Evolutionary conservation across 2,888 invertebrate species (phyloP).

Genomic region (Philonicus albiceps): DNA sequence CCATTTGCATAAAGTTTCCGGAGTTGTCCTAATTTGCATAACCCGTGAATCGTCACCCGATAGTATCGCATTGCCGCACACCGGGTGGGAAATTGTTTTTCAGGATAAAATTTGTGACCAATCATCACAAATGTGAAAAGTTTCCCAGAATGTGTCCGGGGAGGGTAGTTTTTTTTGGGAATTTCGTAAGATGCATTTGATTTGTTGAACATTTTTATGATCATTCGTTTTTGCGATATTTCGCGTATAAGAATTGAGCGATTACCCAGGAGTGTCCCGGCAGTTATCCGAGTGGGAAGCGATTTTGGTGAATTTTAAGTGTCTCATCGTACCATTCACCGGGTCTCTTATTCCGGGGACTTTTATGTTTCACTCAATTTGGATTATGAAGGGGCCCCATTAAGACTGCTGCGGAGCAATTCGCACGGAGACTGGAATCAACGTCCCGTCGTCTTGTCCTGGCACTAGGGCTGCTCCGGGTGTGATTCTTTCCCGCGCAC

Average conservation of each 20-base stretch:
- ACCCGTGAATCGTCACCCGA: constrained; percentile 22
- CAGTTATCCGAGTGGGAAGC: not conserved
- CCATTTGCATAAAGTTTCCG: constrained; percentile 16
- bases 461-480: not conserved
- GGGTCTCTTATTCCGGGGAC: not conserved
- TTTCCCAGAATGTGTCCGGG: not conserved
- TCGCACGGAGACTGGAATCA: not conserved
- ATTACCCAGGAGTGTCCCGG: not conserved
- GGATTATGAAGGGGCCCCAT: constrained; percentile 32
- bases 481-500: constrained; percentile 42
- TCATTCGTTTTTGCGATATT: not conserved
- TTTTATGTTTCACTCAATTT: constrained; percentile 23
- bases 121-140: not conserved
- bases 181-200: not conserved
- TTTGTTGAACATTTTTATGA: not conserved
- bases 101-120: constrained; percentile 6
- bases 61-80: not conserved
- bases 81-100: constrained; percentile 3
- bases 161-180: not conserved
- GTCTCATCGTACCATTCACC: not conserved
- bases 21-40: constrained; percentile 34
- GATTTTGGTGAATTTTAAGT: not conserved
- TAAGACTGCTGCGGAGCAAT: constrained; percentile 23
- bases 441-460: constrained; percentile 1
- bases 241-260: not conserved